Percentiles rank a stretch among this genome's conserved stretches.
Conservation (phyloP, 2,888 invertebrate genomes). For the Willowsia nigromaculata region DNA sequence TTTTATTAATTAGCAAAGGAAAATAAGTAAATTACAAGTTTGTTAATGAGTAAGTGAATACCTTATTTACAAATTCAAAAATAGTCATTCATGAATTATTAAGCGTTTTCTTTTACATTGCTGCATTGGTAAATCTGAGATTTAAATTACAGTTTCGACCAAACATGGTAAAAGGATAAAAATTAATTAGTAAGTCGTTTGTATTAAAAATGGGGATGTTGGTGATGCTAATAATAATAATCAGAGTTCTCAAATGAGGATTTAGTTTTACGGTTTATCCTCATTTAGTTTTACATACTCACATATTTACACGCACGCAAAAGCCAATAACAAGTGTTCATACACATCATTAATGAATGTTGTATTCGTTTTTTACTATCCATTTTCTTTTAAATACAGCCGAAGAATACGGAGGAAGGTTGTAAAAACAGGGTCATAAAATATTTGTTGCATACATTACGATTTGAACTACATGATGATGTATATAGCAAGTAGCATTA, state of each 20-base stretch:
- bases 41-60: neutral
- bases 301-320: too few relatives aligned
- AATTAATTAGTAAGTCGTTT: slow-evolving; percentile 7
- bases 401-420: slow-evolving; percentile 37
- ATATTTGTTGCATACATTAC: slow-evolving; percentile 36
- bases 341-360: neutral
- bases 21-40: slow-evolving; percentile 3
- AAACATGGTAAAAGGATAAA: neutral
- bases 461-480: neutral
- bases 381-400: slow-evolving; percentile 45
- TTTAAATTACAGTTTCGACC: slow-evolving; percentile 10
- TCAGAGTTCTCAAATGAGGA: neutral
- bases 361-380: neutral
- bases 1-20: neutral
- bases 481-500: neutral
- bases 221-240: neutral
- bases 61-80: neutral
- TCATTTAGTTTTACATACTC: neutral
- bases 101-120: neutral
- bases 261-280: neutral
- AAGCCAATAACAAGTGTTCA: neutral
- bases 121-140: neutral
- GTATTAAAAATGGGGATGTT: neutral
- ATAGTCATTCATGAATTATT: neutral
- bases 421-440: slow-evolving; percentile 40